Evolutionary conservation across 1,140 invertebrate genomes (phyloP), one percentile per base, ranked within the genome.

Genomic region (Thaumatotibia leucotreta): DNA sequence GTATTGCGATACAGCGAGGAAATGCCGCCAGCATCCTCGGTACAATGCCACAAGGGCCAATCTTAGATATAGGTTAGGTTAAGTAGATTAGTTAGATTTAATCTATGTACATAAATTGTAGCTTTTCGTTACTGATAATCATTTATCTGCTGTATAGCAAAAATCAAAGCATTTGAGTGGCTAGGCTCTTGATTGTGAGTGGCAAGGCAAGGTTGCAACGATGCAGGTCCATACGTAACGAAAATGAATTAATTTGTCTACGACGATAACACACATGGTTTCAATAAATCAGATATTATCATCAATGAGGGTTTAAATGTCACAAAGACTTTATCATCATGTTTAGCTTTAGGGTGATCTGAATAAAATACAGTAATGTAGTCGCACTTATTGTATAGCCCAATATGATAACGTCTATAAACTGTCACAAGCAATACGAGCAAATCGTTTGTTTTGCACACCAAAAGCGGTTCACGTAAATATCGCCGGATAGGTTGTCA

Each of bases 401-500:
- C 17, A 45, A 45, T 20, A 58, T 14, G 52, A 58, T 58, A 58
- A 58, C 52, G 52, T 27, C 23, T 27, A 58, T 58, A 58, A 58
- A 27, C 52, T 58, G 52, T 58, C 52, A 58, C 23, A 31, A 17
- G 24, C 52, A 58, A 58, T 58, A 24, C 22, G 24, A 58, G 52
- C 24, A 24, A 54, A 54, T 27, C 50, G 50, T 58, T 58, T 58
- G 50, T 54, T 54, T 54, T 14, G 23, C 23, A 22, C 52, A 58
- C 52, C 52, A 24, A 29, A 24, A 14, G 52, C 52, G 24, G 14
- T 27, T 58, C 52, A 58, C 52, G 52, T 58, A 31, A 58, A 58
- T 52, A 58, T 58, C 23, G 20, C n/a, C 23, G 52, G 24, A 58
- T 58, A 58, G 52, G 52, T 58, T 58, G 52, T 58, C 52, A 58